Evolutionary conservation across 53 echinoderm and acorn worm genomes (phyloP).

Genomic region (Holothuria scabra): DNA sequence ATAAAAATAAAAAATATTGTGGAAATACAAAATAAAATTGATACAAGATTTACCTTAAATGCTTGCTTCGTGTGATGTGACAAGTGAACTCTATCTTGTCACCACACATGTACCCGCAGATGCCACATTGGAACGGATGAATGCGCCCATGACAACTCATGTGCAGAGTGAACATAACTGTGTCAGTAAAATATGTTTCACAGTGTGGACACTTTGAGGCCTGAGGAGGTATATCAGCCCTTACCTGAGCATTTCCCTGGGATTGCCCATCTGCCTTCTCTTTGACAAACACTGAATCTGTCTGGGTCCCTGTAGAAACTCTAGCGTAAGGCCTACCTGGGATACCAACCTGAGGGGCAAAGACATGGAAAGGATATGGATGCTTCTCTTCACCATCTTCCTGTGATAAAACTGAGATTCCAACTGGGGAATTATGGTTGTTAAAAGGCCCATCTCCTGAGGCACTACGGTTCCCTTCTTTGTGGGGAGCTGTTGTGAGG

Average conservation of each 20-base stretch:
- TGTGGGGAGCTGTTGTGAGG: slow-evolving; percentile 35
- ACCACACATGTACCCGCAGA: slow-evolving; percentile 92
- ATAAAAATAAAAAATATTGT: background rate
- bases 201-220: slow-evolving; percentile 93
- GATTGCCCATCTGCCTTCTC: slow-evolving; percentile 70
- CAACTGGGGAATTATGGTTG: slow-evolving; percentile 54
- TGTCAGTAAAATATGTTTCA: slow-evolving; percentile 90
- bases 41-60: slow-evolving; percentile 64
- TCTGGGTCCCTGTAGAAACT: slow-evolving; percentile 45
- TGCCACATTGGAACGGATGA: slow-evolving; percentile 98
- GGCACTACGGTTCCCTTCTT: slow-evolving; percentile 52
- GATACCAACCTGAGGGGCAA: slow-evolving; percentile 19
- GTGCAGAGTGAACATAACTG: slow-evolving; percentile 97
- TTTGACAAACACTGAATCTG: slow-evolving; percentile 23
- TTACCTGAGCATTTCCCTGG: slow-evolving; percentile 62
- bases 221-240: slow-evolving; percentile 62
- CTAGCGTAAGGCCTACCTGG: slow-evolving; percentile 34
- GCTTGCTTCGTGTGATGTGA: slow-evolving; percentile 97
- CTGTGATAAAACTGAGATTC: slow-evolving; percentile 49
- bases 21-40: background rate
- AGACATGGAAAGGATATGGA: slow-evolving; percentile 31
- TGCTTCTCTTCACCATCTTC: slow-evolving; percentile 53
- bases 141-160: slow-evolving; percentile 95
- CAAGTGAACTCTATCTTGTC: slow-evolving; percentile 99
- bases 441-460: slow-evolving; percentile 60